Conservation (phyloP, 2,113 vertebrate genomes). For the Aptenodytes patagonicus region DNA sequence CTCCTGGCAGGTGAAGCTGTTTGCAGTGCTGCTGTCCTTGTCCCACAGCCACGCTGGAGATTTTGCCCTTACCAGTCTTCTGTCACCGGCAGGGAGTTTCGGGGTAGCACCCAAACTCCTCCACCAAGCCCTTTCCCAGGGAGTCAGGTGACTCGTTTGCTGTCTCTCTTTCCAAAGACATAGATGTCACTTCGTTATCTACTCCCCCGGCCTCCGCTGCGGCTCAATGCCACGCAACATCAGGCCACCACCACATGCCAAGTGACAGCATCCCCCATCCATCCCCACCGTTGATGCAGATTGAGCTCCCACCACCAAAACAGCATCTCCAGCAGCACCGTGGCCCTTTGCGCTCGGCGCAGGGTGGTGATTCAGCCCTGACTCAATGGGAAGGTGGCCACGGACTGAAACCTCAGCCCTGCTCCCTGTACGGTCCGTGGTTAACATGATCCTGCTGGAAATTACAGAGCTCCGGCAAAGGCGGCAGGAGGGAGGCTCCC, state of each 20-base stretch:
- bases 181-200: not conserved
- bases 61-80: not conserved
- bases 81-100: not conserved
- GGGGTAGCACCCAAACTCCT: not conserved
- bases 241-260: not conserved
- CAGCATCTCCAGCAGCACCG: not conserved
- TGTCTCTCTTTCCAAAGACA: not conserved
- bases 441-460: not conserved
- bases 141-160: not conserved
- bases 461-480: not conserved
- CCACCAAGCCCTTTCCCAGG: not conserved
- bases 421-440: accelerated
- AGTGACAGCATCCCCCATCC: not conserved
- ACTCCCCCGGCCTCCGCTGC: not conserved
- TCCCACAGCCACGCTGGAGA: not conserved
- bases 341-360: accelerated
- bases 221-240: not conserved
- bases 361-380: not conserved
- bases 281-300: not conserved
- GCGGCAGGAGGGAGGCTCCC: not conserved
- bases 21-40: not conserved
- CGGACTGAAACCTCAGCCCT: not conserved
- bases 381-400: not conserved
- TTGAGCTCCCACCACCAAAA: not conserved
- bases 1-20: not conserved